phyloP scores from a whole-genome alignment of 2,888 invertebrate species.

The Mesochorus sp. region DNA sequence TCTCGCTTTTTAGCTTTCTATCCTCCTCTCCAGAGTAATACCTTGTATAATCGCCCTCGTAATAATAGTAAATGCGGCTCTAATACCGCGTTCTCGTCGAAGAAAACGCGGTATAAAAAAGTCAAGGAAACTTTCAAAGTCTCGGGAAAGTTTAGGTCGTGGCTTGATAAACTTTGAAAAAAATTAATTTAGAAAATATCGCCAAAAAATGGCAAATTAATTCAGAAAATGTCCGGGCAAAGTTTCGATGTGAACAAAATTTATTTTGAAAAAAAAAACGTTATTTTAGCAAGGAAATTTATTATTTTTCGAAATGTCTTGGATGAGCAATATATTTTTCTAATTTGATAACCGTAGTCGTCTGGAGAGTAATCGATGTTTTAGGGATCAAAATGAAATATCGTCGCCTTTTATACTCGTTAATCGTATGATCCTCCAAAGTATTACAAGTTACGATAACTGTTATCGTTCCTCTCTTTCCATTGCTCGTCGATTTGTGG shows the following conservation, averaged over 20 bases:
- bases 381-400: conserved; percentile 21
- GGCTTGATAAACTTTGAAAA: no score
- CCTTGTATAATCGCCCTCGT: conserved; percentile 33
- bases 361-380: not conserved
- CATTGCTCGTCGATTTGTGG: not conserved
- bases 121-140: not conserved
- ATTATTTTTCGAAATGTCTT: no score
- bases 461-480: conserved; percentile 45
- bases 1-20: conserved; percentile 18
- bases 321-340: no score
- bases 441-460: conserved; percentile 51
- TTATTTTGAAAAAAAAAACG: no score
- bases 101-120: conserved; percentile 6
- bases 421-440: conserved; percentile 28
- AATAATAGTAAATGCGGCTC: conserved; percentile 28
- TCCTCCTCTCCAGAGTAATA: conserved; percentile 2
- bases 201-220: no score
- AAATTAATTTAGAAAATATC: no score
- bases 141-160: no score
- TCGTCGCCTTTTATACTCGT: conserved; percentile 40
- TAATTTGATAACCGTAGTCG: no score
- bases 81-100: conserved; percentile 26
- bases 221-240: no score
- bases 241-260: no score
- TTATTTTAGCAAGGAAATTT: no score